These are phyloP conservation scores for Callyntrura sp. DNA, from an alignment of 2,888 invertebrate genomes.

Conservation along the genomic window DNA sequence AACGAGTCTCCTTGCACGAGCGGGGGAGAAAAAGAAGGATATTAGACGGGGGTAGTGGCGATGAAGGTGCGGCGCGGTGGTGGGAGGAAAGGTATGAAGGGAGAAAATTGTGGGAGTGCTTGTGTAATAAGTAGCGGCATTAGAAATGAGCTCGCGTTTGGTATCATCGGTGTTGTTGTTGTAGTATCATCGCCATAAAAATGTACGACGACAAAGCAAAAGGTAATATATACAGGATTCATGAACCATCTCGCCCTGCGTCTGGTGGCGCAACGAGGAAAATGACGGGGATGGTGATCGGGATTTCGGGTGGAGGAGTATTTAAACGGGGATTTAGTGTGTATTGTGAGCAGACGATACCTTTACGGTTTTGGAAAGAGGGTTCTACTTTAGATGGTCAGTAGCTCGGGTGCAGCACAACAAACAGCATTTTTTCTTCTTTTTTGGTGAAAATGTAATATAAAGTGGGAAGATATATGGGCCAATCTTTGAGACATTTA, in stretches of 20 bases:
- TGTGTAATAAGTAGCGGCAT: conserved; percentile 18
- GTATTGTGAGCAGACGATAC: not conserved
- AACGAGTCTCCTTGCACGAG: too few relatives aligned
- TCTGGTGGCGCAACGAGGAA: too few relatives aligned
- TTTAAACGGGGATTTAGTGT: conserved; percentile 21
- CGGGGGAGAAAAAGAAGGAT: conserved; percentile 12
- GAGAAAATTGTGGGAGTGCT: conserved; percentile 40
- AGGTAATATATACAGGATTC: conserved; percentile 21
- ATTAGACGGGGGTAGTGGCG: conserved; percentile 6
- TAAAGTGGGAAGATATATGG: conserved; percentile 82
- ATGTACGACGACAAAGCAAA: not conserved
- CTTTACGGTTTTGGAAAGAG: not conserved
- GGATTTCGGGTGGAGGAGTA: not conserved
- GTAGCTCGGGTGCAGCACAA: too few relatives aligned
- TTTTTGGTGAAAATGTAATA: conserved; percentile 59
- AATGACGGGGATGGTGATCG: not conserved
- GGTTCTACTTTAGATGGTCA: conserved; percentile 82
- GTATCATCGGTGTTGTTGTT: too few relatives aligned
- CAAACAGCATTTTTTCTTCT: not conserved
- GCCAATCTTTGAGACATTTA: conserved; percentile 83
- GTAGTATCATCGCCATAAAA: conserved; percentile 30
- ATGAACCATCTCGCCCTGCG: not conserved
- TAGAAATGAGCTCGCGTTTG: too few relatives aligned
- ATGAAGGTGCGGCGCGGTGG: too few relatives aligned
- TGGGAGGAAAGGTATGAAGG: conserved; percentile 41